These are phyloP conservation scores for Panopea generosa DNA, from an alignment of 2,888 invertebrate genomes.

Conservation along the genomic window DNA sequence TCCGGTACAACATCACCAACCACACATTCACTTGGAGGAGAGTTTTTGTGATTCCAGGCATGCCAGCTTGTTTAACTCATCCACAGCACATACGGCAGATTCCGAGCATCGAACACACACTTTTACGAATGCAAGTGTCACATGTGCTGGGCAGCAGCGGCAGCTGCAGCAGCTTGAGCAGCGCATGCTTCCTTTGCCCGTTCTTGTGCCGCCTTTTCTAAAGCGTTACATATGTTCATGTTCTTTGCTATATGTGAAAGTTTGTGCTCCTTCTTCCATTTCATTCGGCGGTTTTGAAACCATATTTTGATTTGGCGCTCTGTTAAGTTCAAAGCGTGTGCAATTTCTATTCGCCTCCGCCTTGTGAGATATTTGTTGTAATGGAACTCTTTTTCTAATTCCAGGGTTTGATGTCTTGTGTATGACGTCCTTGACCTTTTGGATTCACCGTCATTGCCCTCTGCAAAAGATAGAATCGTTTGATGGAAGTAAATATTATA, in stretches of 20 bases:
- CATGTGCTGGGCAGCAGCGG: conserved; percentile 56
- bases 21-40: background rate
- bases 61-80: too few relatives aligned
- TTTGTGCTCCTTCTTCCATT: conserved; percentile 99
- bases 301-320: conserved; percentile 92
- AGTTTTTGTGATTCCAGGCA: background rate
- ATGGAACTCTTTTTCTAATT: conserved; percentile 99
- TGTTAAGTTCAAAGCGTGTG: conserved; percentile 97
- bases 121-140: conserved; percentile 32
- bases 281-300: conserved; percentile 98
- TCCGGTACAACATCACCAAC: background rate
- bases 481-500: too few relatives aligned
- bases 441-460: conserved; percentile 98
- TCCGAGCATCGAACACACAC: background rate
- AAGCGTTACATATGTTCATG: conserved; percentile 87
- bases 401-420: conserved; percentile 98
- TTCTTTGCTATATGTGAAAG: conserved; percentile 83
- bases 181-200: conserved; percentile 65
- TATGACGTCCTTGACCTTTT: conserved; percentile 98
- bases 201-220: conserved; percentile 77
- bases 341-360: conserved; percentile 98
- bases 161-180: conserved; percentile 56
- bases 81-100: too few relatives aligned
- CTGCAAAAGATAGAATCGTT: conserved; percentile 85
- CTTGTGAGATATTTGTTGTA: conserved; percentile 99